Evolutionary conservation across 2,888 invertebrate species (phyloP).

Genomic region (Cyclophora albipunctata): DNA sequence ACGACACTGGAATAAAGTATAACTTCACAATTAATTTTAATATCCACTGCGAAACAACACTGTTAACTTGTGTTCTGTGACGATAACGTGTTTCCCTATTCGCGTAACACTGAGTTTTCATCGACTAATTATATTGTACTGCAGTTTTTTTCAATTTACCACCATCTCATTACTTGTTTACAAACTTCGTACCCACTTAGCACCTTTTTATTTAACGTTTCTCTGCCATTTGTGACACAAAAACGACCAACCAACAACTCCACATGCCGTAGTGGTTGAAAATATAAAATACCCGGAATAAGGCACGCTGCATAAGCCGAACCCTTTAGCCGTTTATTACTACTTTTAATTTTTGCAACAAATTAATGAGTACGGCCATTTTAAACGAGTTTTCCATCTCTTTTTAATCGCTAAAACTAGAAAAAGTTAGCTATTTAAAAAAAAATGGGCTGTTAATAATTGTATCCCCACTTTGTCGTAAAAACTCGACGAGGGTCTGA

Average conservation of each 20-base stretch:
- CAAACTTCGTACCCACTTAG: conserved; percentile 6
- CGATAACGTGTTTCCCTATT: too few relatives aligned
- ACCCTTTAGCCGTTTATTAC: background rate
- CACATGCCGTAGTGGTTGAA: conserved; percentile 16
- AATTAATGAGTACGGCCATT: background rate
- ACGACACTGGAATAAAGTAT: too few relatives aligned
- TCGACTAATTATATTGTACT: too few relatives aligned
- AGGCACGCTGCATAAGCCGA: background rate
- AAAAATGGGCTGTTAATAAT: conserved; percentile 18
- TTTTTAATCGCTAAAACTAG: conserved; percentile 5
- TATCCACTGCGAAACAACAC: too few relatives aligned
- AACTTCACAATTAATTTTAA: too few relatives aligned
- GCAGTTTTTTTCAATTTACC: background rate
- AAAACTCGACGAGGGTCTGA: conserved; percentile 18
- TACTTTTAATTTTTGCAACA: background rate
- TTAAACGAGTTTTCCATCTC: background rate
- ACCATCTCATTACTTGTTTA: background rate
- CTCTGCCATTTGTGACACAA: background rate
- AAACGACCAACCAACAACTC: conserved; percentile 1
- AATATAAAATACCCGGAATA: background rate
- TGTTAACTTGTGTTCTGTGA: too few relatives aligned
- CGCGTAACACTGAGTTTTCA: too few relatives aligned
- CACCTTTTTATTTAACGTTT: conserved; percentile 12
- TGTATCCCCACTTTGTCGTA: conserved; percentile 15
- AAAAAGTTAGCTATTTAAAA: conserved; percentile 18